A percentile compares a stretch with the other conserved stretches of the same genome.
Conservation (phyloP, 53 echinoderm and acorn worm genomes). For the Patiria pectinifera region DNA sequence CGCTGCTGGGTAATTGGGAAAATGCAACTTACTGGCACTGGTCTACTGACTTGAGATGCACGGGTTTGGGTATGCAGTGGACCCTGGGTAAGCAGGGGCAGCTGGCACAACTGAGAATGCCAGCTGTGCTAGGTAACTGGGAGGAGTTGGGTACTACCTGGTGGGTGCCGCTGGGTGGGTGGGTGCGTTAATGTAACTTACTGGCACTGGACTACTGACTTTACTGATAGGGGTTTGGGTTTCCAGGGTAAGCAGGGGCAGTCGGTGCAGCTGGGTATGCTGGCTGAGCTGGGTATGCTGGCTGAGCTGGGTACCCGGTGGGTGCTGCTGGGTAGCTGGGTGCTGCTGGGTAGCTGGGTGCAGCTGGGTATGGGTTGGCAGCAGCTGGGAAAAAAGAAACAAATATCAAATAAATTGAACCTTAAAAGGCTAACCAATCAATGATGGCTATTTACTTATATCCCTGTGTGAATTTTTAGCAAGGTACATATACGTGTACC, state of each 20-base stretch:
- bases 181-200: not conserved
- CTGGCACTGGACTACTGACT: not conserved
- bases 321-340: constrained; percentile 38
- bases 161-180: not conserved
- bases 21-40: not conserved
- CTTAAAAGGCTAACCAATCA: not conserved
- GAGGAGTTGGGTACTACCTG: not conserved
- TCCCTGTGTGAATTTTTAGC: not conserved
- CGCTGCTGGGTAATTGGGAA: not conserved
- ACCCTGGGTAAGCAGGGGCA: not conserved
- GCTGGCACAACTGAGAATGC: not conserved
- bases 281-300: constrained; percentile 37
- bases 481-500: too few species aligned
- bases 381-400: not conserved
- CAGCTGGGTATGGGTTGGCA: not conserved
- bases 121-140: constrained; percentile 12
- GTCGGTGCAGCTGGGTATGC: constrained; percentile 15
- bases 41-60: constrained; percentile 2
- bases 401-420: not conserved
- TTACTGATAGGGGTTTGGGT: constrained; percentile 10
- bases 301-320: not conserved
- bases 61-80: not conserved
- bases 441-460: not conserved
- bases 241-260: constrained; percentile 1
- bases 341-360: constrained; percentile 36